Evolutionary conservation across 2,113 vertebrate species (phyloP).

Genomic region (Camelus bactrianus): DNA sequence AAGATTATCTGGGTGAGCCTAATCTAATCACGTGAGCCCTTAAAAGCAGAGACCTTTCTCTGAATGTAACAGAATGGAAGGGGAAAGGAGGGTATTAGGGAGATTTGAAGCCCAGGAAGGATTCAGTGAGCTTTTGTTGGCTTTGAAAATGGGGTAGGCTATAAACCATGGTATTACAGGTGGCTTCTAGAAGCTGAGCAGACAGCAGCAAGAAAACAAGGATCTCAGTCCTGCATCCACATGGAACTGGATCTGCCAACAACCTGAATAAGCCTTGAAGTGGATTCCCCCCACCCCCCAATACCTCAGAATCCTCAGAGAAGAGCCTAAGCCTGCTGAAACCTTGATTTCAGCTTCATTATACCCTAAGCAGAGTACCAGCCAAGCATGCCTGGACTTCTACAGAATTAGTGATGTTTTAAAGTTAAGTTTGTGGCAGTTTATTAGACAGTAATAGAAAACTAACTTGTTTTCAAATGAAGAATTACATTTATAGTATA

Average conservation of each 20-base stretch:
- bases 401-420: background rate
- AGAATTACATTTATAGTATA: background rate
- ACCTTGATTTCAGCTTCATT: background rate
- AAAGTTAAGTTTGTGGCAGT: background rate
- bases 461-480: background rate
- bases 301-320: background rate
- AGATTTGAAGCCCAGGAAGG: background rate
- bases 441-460: background rate
- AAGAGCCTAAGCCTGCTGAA: background rate
- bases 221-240: background rate
- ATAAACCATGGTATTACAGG: background rate
- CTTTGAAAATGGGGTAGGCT: background rate
- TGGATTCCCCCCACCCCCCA: background rate
- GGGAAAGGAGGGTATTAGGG: background rate
- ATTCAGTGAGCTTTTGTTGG: background rate
- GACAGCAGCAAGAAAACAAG: background rate
- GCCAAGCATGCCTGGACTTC: background rate
- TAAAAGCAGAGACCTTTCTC: conserved; percentile 1
- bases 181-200: background rate
- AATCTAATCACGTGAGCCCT: background rate
- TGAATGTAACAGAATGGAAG: background rate
- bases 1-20: background rate
- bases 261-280: background rate
- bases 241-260: background rate
- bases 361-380: background rate